Base-by-base conservation (phyloP, 2,113 vertebrate genomes). In the Miniopterus natalensis region DNA sequence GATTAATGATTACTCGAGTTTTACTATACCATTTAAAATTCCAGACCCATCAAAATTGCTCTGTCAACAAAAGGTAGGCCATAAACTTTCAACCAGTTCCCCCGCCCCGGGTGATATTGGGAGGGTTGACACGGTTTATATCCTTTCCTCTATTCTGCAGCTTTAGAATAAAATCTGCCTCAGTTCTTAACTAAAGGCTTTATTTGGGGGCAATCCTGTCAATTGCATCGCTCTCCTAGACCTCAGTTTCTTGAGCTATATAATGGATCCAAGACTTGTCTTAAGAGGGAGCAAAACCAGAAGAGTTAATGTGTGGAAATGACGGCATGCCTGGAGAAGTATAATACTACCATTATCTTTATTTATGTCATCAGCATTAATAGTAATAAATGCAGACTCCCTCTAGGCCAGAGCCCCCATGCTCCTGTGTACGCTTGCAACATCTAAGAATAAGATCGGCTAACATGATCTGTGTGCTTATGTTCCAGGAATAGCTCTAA, bases 371-470 rank as follows among this genome's bases (percentile, higher is more conserved):
- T 75, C 78, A 63, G 85, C 87, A 92, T 80, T 90, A 68, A 40
- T 31, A 59, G 73, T 80, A 80, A 90, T 94, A 77, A 61, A 59
- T 45, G 51, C 21, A 84, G 42, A 6, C 27, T 94, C 78, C 92
- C 83, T 88, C 14, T 27, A 71, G 84, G 77, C 88, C 53, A 51
- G 84, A 73, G n/a, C 14, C 23, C 29, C 42, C 27, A 70, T 87
- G 80, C 42, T 87, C 51, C 36, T 53, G 36, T 83, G 21, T 73
- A 89, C 89, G 84, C 11, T 79, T 74, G 42, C 74, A 81, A 47
- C 73, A 57, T 75, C 65, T 88, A 88, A 88, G 96, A 96, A 77
- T 95, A 89, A 92, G 94, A 92, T 80, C 3, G 6, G 31, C 68
- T 81, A 90, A 71, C 55, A 63, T 94, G 74, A 88, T 75, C 88